Conservation (phyloP, 2,797 vertebrate genomes). For the Sebastes hubbsi region DNA sequence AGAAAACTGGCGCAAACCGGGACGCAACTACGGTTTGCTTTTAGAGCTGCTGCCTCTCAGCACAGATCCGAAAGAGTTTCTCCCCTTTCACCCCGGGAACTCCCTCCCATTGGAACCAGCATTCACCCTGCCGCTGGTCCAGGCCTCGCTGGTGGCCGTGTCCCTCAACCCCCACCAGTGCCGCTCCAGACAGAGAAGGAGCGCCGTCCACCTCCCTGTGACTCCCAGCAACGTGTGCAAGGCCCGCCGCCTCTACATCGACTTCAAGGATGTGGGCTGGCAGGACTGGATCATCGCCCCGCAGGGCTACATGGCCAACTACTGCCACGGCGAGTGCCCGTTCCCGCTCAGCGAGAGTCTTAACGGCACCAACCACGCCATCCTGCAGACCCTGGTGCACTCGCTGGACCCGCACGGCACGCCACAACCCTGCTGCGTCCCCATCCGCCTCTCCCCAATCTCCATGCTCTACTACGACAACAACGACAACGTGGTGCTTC, state of each 20-base stretch:
- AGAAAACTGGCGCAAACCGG: constrained; percentile 66
- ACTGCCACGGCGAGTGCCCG: constrained; percentile 92
- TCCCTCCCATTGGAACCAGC: background rate
- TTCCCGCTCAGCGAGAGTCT: constrained; percentile 88
- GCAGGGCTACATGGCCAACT: constrained; percentile 95
- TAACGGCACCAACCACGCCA: constrained; percentile 93
- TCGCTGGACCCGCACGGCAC: constrained; percentile 84
- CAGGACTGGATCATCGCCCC: constrained; percentile 97
- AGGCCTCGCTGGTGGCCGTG: constrained; percentile 85
- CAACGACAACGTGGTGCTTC: constrained; percentile 93
- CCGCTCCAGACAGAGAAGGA: constrained; percentile 71
- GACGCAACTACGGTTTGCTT: constrained; percentile 78
- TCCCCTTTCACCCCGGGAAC: constrained; percentile 23
- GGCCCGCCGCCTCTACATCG: constrained; percentile 89
- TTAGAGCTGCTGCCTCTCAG: constrained; percentile 75
- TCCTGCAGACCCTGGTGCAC: constrained; percentile 93
- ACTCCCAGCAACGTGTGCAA: constrained; percentile 85
- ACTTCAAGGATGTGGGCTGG: constrained; percentile 96
- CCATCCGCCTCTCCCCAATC: constrained; percentile 90
- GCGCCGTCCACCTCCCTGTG: constrained; percentile 48
- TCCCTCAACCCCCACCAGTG: constrained; percentile 87
- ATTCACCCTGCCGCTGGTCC: constrained; percentile 59
- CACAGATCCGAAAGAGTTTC: background rate
- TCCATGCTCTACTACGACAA: constrained; percentile 97
- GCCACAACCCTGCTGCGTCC: constrained; percentile 93